These are phyloP conservation scores for Caloenas nicobarica DNA, from an alignment of 2,113 vertebrate species.

Conservation along the genomic window DNA sequence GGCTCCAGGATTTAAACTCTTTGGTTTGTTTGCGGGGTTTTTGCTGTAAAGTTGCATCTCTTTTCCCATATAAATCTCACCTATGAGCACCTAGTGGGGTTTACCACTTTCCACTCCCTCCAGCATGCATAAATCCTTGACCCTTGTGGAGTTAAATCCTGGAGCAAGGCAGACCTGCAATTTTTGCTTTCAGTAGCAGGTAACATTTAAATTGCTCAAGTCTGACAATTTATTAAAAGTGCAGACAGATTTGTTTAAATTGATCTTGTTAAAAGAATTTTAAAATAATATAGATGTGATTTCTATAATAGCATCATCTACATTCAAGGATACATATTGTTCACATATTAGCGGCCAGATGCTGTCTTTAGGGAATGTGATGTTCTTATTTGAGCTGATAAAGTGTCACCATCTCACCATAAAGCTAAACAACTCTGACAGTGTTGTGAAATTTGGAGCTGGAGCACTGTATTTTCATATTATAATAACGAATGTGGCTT, in stretches of 20 bases:
- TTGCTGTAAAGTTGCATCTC: constrained; percentile 56
- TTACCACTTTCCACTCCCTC: constrained; percentile 33
- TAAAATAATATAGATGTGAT: neutral
- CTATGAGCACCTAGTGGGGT: neutral
- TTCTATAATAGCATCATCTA: constrained; percentile 16
- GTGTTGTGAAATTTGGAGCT: constrained; percentile 68
- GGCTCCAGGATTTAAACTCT: constrained; percentile 65
- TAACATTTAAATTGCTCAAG: constrained; percentile 33
- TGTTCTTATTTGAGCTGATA: constrained; percentile 56
- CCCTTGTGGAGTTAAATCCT: constrained; percentile 64
- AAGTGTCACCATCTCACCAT: constrained; percentile 43
- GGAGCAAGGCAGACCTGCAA: constrained; percentile 45
- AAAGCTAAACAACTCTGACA: constrained; percentile 45
- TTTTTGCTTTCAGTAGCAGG: constrained; percentile 31
- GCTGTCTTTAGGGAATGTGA: constrained; percentile 81
- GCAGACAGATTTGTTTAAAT: constrained; percentile 51
- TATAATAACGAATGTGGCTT: constrained; percentile 75
- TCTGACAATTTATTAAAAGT: constrained; percentile 36
- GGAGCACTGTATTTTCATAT: constrained; percentile 80
- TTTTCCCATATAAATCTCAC: constrained; percentile 31
- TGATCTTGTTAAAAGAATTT: constrained; percentile 1
- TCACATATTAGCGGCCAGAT: constrained; percentile 51
- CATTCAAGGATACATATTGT: constrained; percentile 10
- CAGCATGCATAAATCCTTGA: constrained; percentile 47
- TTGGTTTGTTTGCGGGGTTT: constrained; percentile 45